A percentile compares a stretch with the other conserved stretches of the same genome.
These are phyloP conservation scores for Buathra laborator DNA, from an alignment of 2,888 invertebrate species.

Conservation along the genomic window DNA sequence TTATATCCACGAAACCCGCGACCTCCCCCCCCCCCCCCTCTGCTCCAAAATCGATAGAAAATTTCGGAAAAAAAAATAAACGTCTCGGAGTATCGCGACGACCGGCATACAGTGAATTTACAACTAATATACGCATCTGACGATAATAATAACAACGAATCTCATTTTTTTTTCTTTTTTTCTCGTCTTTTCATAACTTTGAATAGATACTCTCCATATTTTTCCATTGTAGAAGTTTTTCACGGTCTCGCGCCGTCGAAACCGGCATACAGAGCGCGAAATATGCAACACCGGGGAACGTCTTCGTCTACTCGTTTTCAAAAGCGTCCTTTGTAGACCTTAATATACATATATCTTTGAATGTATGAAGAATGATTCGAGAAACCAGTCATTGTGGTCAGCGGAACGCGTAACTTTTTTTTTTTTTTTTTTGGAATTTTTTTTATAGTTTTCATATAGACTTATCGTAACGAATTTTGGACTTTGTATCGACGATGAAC, in stretches of 20 bases:
- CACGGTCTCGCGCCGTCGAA: background rate
- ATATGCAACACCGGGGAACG: background rate
- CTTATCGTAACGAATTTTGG: too few relatives aligned
- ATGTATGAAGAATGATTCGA: background rate
- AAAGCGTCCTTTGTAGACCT: background rate
- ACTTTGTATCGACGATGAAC: too few relatives aligned
- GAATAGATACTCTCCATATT: conserved; percentile 1
- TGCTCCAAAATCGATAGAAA: background rate
- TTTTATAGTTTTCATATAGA: too few relatives aligned
- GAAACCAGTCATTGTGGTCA: background rate
- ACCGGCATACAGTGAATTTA: background rate
- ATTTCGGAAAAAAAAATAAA: background rate
- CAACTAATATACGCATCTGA: background rate
- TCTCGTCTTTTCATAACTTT: background rate
- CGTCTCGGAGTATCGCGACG: background rate
- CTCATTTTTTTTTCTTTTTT: background rate
- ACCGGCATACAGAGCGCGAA: background rate
- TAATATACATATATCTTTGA: background rate
- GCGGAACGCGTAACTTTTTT: too few relatives aligned
- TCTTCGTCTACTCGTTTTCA: background rate
- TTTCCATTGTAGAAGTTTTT: background rate
- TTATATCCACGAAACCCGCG: background rate
- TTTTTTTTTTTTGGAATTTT: too few relatives aligned
- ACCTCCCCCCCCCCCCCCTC: background rate
- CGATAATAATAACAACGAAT: background rate